A percentile compares a stretch with the other conserved stretches of the same genome.
These are phyloP conservation scores for Galerucella pusilla DNA, from an alignment of 2,888 invertebrate species.

Conservation along the genomic window DNA sequence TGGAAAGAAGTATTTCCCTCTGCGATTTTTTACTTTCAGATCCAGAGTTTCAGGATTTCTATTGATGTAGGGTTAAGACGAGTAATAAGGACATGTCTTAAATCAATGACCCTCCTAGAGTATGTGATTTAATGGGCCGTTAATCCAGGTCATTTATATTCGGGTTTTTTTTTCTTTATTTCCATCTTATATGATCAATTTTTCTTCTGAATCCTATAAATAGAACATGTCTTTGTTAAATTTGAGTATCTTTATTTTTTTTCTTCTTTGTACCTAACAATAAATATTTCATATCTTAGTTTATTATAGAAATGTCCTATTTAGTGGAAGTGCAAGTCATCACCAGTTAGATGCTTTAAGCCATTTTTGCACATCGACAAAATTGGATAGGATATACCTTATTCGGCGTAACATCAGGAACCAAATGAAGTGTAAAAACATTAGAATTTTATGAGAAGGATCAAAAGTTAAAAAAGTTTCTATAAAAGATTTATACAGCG, in stretches of 20 bases:
- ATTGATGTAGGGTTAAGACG: constrained; percentile 15
- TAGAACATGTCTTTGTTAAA: neutral
- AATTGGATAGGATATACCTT: constrained; percentile 22
- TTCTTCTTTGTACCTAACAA: neutral
- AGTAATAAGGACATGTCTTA: neutral
- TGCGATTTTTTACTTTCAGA: constrained; percentile 37
- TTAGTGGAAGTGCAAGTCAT: neutral
- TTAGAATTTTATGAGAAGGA: constrained; percentile 42
- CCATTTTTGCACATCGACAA: constrained; percentile 7
- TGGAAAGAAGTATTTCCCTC: constrained; percentile 33
- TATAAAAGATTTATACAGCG: constrained; percentile 34
- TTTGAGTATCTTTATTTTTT: too few relatives aligned
- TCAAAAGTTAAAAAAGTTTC: constrained; percentile 35
- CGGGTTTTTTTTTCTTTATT: neutral
- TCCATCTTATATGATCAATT: neutral
- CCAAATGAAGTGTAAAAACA: constrained; percentile 40
- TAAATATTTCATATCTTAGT: neutral
- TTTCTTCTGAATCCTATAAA: neutral
- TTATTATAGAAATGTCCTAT: neutral
- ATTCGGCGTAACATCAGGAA: constrained; percentile 30
- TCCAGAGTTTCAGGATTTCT: constrained; percentile 12
- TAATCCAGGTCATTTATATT: constrained; percentile 2
- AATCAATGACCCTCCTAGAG: neutral
- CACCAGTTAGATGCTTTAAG: neutral
- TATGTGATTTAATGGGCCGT: constrained; percentile 4